These are phyloP conservation scores for Triplophysa rosa DNA, from an alignment of 2,113 vertebrate species.

Conservation along the genomic window DNA sequence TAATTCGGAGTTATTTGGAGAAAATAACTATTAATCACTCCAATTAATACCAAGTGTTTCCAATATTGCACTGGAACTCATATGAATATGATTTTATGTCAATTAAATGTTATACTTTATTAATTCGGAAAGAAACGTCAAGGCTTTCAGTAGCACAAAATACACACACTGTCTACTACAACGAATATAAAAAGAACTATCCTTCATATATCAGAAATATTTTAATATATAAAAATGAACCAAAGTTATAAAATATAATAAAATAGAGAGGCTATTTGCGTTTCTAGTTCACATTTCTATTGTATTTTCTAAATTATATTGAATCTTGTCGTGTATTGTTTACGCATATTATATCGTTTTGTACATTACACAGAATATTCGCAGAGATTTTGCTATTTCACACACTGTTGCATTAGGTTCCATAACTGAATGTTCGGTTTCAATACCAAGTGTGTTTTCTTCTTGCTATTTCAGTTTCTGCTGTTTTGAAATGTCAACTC, in stretches of 20 bases:
- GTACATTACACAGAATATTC: not conserved
- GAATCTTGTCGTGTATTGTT: not conserved
- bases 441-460: not conserved
- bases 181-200: too few species aligned
- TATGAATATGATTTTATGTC: not conserved
- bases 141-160: not conserved
- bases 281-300: too few species aligned
- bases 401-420: not conserved
- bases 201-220: too few species aligned
- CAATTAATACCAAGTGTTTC: not conserved
- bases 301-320: not conserved
- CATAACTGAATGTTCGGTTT: not conserved
- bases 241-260: too few species aligned
- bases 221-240: too few species aligned
- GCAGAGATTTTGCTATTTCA: not conserved
- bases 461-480: too few species aligned
- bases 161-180: too few species aligned
- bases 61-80: not conserved
- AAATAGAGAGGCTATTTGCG: too few species aligned
- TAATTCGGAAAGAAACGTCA: not conserved
- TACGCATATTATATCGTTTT: not conserved
- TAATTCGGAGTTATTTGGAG: too few species aligned
- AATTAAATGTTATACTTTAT: not conserved
- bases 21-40: too few species aligned
- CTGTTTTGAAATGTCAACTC: too few species aligned